A percentile compares a stretch with the other conserved stretches of the same genome.
Conservation (phyloP, 2,797 vertebrate species). For the Podargus strigoides region DNA sequence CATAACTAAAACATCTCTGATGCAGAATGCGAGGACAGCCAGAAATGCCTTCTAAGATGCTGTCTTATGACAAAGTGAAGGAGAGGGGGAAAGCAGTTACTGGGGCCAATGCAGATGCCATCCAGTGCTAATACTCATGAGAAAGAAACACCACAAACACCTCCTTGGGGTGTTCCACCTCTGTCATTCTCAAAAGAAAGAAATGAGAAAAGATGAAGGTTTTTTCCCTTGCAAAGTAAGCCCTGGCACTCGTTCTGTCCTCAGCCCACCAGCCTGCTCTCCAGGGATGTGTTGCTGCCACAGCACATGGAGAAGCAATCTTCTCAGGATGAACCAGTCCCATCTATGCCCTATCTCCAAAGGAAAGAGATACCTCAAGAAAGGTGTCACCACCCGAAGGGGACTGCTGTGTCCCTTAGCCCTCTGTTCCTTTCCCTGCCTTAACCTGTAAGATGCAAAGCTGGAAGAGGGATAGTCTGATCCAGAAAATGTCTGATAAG, state of each 20-base stretch:
- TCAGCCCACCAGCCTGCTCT: not conserved
- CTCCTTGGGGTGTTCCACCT: not conserved
- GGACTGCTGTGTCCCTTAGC: not conserved
- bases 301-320: not conserved
- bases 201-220: not conserved
- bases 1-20: not conserved
- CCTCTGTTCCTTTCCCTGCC: not conserved
- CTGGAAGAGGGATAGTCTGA: not conserved
- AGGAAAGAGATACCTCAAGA: not conserved
- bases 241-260: not conserved
- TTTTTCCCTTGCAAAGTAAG: not conserved
- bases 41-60: not conserved
- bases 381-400: not conserved
- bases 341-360: not conserved
- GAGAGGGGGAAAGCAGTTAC: not conserved
- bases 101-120: not conserved
- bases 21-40: not conserved
- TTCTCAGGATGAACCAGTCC: not conserved
- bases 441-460: not conserved
- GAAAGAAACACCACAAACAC: not conserved
- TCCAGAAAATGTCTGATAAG: not conserved
- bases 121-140: not conserved
- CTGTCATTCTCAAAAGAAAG: not conserved
- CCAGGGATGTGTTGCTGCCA: not conserved
- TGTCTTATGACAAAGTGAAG: not conserved